A percentile compares a stretch with the other conserved stretches of the same genome.
These are phyloP conservation scores for Homarus americanus DNA, from an alignment of 1,140 invertebrate species.

Conservation along the genomic window DNA sequence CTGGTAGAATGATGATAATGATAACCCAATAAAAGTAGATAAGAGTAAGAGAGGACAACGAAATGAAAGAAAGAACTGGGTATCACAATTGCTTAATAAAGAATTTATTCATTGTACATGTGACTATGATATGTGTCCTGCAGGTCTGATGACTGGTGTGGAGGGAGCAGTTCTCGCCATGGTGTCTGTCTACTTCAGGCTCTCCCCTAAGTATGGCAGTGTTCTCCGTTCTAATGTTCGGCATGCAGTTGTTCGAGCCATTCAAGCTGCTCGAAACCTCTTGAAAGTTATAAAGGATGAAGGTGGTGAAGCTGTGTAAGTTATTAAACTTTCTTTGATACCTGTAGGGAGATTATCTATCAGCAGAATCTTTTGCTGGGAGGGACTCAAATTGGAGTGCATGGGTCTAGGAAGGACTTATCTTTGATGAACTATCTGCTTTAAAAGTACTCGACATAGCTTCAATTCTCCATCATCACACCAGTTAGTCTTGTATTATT, in stretches of 20 bases:
- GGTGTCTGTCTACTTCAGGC: slow-evolving; percentile 27
- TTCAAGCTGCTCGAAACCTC: slow-evolving; percentile 23
- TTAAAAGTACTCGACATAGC: no score
- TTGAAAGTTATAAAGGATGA: slow-evolving; percentile 56
- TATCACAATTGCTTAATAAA: no score
- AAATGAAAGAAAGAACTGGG: no score
- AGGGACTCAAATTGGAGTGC: no score
- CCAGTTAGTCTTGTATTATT: no score
- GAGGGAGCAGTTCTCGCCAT: slow-evolving; percentile 40
- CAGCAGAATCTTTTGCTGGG: no score
- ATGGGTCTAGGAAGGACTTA: not conserved
- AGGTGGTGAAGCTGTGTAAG: slow-evolving; percentile 47
- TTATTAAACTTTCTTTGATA: not conserved
- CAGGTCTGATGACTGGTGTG: slow-evolving; percentile 37
- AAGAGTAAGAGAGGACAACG: no score
- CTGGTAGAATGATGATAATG: no score
- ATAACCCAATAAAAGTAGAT: no score
- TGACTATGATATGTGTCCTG: not conserved
- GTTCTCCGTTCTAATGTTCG: slow-evolving; percentile 21
- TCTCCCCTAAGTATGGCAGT: slow-evolving; percentile 5
- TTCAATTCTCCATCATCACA: no score
- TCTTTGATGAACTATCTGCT: no score
- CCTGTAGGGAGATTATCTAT: not conserved
- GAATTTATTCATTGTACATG: not conserved
- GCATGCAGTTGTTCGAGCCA: slow-evolving; percentile 33